A percentile compares a stretch with the other conserved stretches of the same genome.
phyloP scores from a whole-genome alignment of 1,140 invertebrate species.

The Drosophila simulans region DNA sequence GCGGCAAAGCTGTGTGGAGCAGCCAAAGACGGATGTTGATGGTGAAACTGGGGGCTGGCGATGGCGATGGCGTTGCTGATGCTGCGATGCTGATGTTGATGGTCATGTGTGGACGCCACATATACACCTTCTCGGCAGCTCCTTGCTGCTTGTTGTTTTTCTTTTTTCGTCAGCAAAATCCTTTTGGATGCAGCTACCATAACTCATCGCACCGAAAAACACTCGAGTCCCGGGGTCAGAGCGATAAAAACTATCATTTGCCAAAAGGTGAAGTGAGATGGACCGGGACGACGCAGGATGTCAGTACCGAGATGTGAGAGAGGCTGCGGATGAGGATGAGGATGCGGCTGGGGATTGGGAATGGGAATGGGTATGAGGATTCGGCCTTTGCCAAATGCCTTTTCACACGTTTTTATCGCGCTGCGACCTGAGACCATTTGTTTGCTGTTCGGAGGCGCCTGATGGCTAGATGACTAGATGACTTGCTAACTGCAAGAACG shows the following conservation, averaged over 20 bases:
- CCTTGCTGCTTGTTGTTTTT: slow-evolving; percentile 32
- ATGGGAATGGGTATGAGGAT: not conserved
- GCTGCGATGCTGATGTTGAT: slow-evolving; percentile 45
- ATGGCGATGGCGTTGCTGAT: slow-evolving; percentile 36
- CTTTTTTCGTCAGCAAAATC: slow-evolving; percentile 35
- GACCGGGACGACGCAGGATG: slow-evolving; percentile 30
- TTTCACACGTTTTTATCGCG: slow-evolving; percentile 79
- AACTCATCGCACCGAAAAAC: slow-evolving; percentile 72
- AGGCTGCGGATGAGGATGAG: not conserved
- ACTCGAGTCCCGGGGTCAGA: slow-evolving; percentile 38
- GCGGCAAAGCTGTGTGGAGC: slow-evolving; percentile 31
- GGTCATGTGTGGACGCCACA: slow-evolving; percentile 54
- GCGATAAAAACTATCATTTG: slow-evolving; percentile 81
- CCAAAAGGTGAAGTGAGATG: slow-evolving; percentile 68
- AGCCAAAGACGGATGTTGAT: slow-evolving; percentile 62
- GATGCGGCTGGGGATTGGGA: not conserved
- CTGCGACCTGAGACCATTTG: slow-evolving; percentile 61
- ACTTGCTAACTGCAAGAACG: slow-evolving; percentile 59
- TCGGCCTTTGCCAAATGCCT: slow-evolving; percentile 67
- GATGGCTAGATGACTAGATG: slow-evolving; percentile 76
- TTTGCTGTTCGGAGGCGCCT: slow-evolving; percentile 65
- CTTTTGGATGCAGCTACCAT: slow-evolving; percentile 78
- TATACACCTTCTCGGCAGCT: slow-evolving; percentile 35
- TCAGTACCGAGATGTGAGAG: slow-evolving; percentile 4
- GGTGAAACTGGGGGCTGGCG: slow-evolving; percentile 18